Base-by-base conservation (phyloP, 1,140 invertebrate genomes). In the Babylonia areolata region DNA sequence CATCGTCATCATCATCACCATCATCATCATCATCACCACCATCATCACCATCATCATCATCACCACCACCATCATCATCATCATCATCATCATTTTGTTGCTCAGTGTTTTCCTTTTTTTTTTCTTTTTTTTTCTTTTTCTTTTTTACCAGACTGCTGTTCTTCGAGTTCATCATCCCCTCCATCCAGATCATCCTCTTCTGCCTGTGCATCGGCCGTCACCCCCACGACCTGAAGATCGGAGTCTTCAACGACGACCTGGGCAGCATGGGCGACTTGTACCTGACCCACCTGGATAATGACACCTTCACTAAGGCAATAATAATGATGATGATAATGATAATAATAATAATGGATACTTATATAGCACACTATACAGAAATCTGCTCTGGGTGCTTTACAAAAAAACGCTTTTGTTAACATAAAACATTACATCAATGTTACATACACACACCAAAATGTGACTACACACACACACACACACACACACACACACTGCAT, bases 151-250 rank as follows among this genome's bases (percentile, higher is more conserved):
- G 93, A 39, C 91, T 95, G 86, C 86, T 95, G 23, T 79, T 94
- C 79, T 99, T 99, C 94, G 97, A 99, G 91, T 98, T 99, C 91
- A 96, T 97, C 17, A 94, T 99, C 89, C 98, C 98, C 46, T 97
- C 98, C 2, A 96, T 98, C 94, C 98, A 99, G 95, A 97, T 98
- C n/a, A 97, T 98, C 77, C 95, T 99, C 5, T 99, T 99, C 95
- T 99, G 98, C 94, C 93, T 98, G 87, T 97, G 98, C 37, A 98
- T 99, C 89, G 98, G 98, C 23, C 96, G 97, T 40, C 97, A 98
- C 92, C 98, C 98, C 0, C 96, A 96, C 80, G 96, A 97, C 75
- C 95, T 99, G 0, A 96, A 96, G 88, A 90, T 99, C 92, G 97
- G 97, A 42, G 96, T 99, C 82, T 97, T 98, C 5, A 94, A 95